Base-by-base conservation (phyloP, 1,140 invertebrate species). In the Drosophila rhopaloa region DNA sequence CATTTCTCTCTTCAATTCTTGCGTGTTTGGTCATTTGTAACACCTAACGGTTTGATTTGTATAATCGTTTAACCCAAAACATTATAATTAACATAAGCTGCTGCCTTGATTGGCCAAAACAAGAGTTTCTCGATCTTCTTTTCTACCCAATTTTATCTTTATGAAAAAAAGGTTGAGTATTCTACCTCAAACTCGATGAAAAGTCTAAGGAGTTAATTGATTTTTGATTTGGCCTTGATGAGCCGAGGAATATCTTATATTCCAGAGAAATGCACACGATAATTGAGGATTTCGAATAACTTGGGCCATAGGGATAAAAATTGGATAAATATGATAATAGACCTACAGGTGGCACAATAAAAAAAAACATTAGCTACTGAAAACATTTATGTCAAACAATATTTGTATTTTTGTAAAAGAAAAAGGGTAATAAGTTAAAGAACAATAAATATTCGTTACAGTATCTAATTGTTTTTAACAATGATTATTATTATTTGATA, bases 21-120 rank as follows among this genome's bases (percentile, higher is more conserved):
- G 81, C 82, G 81, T 84, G 81, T 70, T 85, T 74, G 78, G 73
- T 86, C 66, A 81, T 84, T 85, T 86, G 81, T 86, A 86, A 85
- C 81, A 85, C 81, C 81, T 81, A 86, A 85, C 81, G 82, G 81
- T 86, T 62, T 55, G 63, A 86, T 85, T 77, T 77, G 55, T 81
- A 78, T 66, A 86, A 86, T 86, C 82, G 71, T 68, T 86, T 74
- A 62, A 44, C 43, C 60, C 38, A 85, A 79, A 71, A 75, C 78
- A 78, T 63, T 78, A 78, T 75, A 63, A 86, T 85, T 81, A 86
- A 66, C 82, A 78, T 66, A 78, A 78, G 53, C 40, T 41, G 44
- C 32, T 47, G 67, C 11, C 63, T 43, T 38, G 57, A 67, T 62
- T 67, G 56, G 37, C 10, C 13, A 24, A n/a, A 48, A 59, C 43